Conservation (phyloP, 2,113 vertebrate species). For the Phylloscopus trochilus region DNA sequence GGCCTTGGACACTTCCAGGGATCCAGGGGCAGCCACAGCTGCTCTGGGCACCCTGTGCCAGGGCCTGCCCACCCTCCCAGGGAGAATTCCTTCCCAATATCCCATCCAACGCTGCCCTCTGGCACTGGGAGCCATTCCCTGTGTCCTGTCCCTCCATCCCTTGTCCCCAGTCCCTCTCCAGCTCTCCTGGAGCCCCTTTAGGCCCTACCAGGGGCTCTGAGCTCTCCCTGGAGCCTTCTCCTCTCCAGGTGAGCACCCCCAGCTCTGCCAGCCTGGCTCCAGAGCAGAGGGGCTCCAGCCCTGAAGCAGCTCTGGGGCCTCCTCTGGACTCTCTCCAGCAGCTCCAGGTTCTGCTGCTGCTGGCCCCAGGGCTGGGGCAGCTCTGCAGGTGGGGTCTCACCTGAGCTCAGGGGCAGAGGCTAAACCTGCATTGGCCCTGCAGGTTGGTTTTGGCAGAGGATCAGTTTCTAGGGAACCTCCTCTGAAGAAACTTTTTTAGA, state of each 20-base stretch:
- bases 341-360: background rate
- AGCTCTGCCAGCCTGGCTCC: background rate
- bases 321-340: background rate
- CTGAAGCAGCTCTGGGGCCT: background rate
- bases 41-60: background rate
- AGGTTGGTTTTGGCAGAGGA: background rate
- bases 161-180: background rate
- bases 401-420: background rate
- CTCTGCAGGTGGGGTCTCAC: background rate
- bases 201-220: background rate
- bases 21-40: background rate
- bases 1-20: background rate
- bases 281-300: background rate
- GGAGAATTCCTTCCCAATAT: background rate
- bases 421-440: background rate
- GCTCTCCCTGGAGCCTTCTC: background rate
- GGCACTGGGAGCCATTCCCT: background rate
- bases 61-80: rapidly evolving
- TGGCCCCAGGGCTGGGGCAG: background rate
- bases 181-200: background rate
- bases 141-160: background rate
- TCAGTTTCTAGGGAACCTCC: background rate
- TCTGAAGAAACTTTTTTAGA: background rate
- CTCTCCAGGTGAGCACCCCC: background rate
- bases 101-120: background rate